Evolutionary conservation across 2,113 vertebrate species (phyloP).

Genomic region (Sardina pilchardus): DNA sequence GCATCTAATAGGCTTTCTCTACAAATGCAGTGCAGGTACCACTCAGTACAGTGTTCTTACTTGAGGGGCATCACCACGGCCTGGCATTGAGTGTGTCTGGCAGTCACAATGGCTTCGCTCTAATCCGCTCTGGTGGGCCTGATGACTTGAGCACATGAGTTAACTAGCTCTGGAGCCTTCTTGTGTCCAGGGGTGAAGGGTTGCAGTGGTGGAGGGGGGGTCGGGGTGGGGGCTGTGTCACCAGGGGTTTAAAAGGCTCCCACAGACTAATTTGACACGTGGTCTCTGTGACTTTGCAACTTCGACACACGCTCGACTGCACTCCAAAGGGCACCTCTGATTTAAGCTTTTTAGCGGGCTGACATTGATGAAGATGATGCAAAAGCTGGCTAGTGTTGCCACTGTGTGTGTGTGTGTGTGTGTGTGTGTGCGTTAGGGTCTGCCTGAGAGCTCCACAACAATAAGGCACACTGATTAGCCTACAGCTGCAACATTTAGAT

Average conservation of each 20-base stretch:
- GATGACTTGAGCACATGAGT: slow-evolving; percentile 44
- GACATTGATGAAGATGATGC: background rate
- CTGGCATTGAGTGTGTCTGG: background rate
- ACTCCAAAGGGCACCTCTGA: background rate
- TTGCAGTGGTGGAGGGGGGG: background rate
- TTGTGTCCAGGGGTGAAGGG: slow-evolving; percentile 22
- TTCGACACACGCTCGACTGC: background rate
- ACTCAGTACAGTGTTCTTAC: background rate
- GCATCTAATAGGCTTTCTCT: too few species aligned
- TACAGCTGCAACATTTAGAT: background rate
- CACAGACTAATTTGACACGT: slow-evolving; percentile 6
- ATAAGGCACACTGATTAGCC: background rate
- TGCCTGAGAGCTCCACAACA: background rate
- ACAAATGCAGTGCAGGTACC: background rate
- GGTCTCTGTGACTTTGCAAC: background rate
- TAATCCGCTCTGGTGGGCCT: slow-evolving; percentile 29
- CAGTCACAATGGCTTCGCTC: background rate
- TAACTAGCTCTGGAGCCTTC: slow-evolving; percentile 32
- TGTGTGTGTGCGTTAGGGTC: background rate
- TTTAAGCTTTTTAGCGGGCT: background rate
- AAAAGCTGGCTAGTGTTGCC: background rate
- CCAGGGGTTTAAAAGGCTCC: background rate
- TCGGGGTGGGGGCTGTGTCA: background rate
- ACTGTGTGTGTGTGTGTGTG: background rate
- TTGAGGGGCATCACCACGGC: background rate